Evolutionary conservation across 2,113 vertebrate species (phyloP).

Genomic region (Oreotrochilus melanogaster): DNA sequence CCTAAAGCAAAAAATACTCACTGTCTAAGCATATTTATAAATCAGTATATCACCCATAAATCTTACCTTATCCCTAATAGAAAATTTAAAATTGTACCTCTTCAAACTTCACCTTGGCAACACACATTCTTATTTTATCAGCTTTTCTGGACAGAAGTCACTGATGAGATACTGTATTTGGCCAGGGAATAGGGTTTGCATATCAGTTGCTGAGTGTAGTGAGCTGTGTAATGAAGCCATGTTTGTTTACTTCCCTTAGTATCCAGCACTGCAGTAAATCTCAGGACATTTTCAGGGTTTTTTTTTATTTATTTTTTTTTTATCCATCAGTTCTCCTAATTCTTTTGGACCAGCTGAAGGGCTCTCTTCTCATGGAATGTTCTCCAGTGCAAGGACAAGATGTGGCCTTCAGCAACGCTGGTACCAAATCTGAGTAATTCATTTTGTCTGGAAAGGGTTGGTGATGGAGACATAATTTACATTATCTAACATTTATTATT

Average conservation of each 20-base stretch:
- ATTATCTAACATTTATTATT: background rate
- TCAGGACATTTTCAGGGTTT: background rate
- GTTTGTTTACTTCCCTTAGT: slow-evolving; percentile 60
- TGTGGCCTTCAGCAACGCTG: background rate
- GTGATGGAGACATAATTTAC: background rate
- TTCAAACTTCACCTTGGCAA: slow-evolving; percentile 63
- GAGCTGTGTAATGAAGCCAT: slow-evolving; percentile 69
- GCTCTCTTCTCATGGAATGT: background rate
- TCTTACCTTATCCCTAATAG: slow-evolving; percentile 48
- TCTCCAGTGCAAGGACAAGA: background rate
- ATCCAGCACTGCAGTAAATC: slow-evolving; percentile 25
- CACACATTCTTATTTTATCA: slow-evolving; percentile 25
- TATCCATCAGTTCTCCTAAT: background rate
- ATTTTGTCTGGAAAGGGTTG: background rate
- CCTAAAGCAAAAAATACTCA: slow-evolving; percentile 36
- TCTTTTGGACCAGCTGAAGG: background rate
- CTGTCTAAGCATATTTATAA: slow-evolving; percentile 59
- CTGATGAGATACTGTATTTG: slow-evolving; percentile 46
- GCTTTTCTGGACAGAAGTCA: slow-evolving; percentile 42
- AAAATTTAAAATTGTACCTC: slow-evolving; percentile 47
- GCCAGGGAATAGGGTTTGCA: background rate
- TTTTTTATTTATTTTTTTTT: background rate
- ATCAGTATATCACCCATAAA: slow-evolving; percentile 41
- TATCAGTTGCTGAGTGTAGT: slow-evolving; percentile 24
- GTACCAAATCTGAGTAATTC: background rate